Base-by-base conservation (phyloP, 2,888 invertebrate species). In the Eudasyphora cyanicolor region DNA sequence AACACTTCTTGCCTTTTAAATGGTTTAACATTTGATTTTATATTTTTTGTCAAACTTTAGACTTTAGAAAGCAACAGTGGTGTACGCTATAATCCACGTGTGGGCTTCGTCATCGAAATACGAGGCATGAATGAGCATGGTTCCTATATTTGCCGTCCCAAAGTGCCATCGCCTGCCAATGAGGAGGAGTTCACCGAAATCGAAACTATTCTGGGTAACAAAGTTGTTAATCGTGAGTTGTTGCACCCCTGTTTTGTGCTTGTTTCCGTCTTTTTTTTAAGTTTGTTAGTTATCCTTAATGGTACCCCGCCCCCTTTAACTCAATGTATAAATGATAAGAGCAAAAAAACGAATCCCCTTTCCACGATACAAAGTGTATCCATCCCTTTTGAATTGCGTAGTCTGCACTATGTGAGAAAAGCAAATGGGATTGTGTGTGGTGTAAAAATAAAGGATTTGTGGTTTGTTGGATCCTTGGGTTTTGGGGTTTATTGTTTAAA, bases 221-320 rank as follows among this genome's bases (percentile, higher is more conserved):
- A 89, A 89, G 86, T 88, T 86, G 87, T 90, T 91, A 87, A 90
- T 91, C 89, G 91, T 91, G 91, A 91, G 91, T 91, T 90, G 38
- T 89, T 90, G 90, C 90, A 90, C 91, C 90, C 90, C 91, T 88
- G 88, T 89, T 90, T 91, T 91, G 91, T 91, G 91, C 91, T 91
- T 91, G 91, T 91, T 91, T 90, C 88, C 90, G 88, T 88, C 82
- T 86, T 79, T 84, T 82, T 75, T 82, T 83, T 84, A 79, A 81
- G 81, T 81, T 84, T 76, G 81, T 51, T 42, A 60, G 60, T 60
- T 60, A 38, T 21, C 38, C 54, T 79, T 81, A 84, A 84, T 78
- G 84, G 84, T 84, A 73, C n/a, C n/a, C n/a, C n/a, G n/a, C n/a
- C n/a, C n/a, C 64, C 69, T 76, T 51, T 60, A 81, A 67, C 67